Conservation (phyloP, 2,888 invertebrate species). For the Morpho achilles region DNA sequence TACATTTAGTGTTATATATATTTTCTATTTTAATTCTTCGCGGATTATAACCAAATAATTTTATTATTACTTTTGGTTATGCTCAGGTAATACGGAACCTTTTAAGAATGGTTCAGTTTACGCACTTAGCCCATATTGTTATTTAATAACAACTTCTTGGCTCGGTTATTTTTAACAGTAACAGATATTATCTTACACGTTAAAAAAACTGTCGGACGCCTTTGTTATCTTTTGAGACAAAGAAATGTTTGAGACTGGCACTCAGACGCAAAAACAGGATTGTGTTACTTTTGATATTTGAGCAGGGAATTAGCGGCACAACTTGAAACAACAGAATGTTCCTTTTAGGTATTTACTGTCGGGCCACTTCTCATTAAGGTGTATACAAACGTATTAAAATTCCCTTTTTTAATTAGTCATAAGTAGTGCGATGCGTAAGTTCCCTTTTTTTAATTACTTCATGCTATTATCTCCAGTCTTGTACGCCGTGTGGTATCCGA, state of each 20-base stretch:
- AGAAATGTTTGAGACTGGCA: slow-evolving; percentile 20
- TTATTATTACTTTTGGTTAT: too few species aligned
- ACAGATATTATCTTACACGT: slow-evolving; percentile 15
- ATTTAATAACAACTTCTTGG: slow-evolving; percentile 2
- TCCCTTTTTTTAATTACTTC: too few species aligned
- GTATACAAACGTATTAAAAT: too few species aligned
- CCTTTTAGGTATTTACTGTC: background rate
- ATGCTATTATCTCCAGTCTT: too few species aligned
- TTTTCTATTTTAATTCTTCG: too few species aligned
- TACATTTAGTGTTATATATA: too few species aligned
- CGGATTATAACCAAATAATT: too few species aligned
- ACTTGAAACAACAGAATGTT: slow-evolving; percentile 15
- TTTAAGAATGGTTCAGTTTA: too few species aligned
- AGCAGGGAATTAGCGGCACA: slow-evolving; percentile 21
- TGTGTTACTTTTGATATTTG: slow-evolving; percentile 28
- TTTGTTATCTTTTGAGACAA: slow-evolving; percentile 21
- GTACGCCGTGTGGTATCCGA: too few species aligned
- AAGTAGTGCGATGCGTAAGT: too few species aligned
- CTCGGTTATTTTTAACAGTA: slow-evolving; percentile 12
- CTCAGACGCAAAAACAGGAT: slow-evolving; percentile 22
- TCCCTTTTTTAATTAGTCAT: too few species aligned
- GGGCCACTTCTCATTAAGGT: too few species aligned
- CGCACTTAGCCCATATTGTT: background rate
- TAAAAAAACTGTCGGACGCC: slow-evolving; percentile 16
- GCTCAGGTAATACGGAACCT: background rate